Percentiles rank a stretch among this genome's conserved stretches.
Evolutionary conservation across 37 sponge, comb jelly and placozoan species (phyloP).

Genomic region (Beroe forskalii): DNA sequence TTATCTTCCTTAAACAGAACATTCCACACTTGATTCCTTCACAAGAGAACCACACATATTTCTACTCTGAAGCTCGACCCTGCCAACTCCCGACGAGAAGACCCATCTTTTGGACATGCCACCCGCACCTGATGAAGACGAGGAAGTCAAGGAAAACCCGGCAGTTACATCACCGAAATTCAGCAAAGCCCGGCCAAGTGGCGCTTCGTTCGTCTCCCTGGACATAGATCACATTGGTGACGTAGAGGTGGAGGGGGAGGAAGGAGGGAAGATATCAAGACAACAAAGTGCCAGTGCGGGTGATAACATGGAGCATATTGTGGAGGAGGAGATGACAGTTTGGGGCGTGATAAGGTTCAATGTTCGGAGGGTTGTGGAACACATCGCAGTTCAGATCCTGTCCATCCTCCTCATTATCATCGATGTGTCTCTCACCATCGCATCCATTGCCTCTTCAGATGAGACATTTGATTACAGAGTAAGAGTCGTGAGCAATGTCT

Average conservation of each 20-base stretch:
- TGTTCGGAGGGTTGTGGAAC: constrained; percentile 9
- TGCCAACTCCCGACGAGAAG: background rate
- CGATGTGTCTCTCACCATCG: constrained; percentile 9
- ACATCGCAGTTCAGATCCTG: constrained; percentile 20
- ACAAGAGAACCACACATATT: too few species aligned
- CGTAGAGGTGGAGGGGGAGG: background rate
- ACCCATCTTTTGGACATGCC: background rate
- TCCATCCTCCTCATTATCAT: constrained; percentile 8
- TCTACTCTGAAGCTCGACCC: too few species aligned
- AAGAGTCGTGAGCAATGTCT: constrained; percentile 14
- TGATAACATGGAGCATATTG: background rate
- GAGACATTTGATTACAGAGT: background rate
- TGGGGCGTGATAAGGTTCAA: background rate
- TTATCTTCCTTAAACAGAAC: too few species aligned
- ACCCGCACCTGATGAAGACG: background rate
- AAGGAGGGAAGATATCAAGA: background rate
- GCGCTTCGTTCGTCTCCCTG: constrained; percentile 57
- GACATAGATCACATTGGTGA: constrained; percentile 63
- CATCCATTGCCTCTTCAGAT: background rate
- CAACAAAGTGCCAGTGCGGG: background rate
- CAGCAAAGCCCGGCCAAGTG: background rate
- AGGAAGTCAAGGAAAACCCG: background rate
- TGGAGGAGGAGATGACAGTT: background rate
- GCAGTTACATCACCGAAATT: background rate
- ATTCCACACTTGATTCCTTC: too few species aligned